Evolutionary conservation across 2,888 invertebrate species (phyloP), one percentile per base, ranked within the genome.

Genomic region (Stenichneumon culpator): DNA sequence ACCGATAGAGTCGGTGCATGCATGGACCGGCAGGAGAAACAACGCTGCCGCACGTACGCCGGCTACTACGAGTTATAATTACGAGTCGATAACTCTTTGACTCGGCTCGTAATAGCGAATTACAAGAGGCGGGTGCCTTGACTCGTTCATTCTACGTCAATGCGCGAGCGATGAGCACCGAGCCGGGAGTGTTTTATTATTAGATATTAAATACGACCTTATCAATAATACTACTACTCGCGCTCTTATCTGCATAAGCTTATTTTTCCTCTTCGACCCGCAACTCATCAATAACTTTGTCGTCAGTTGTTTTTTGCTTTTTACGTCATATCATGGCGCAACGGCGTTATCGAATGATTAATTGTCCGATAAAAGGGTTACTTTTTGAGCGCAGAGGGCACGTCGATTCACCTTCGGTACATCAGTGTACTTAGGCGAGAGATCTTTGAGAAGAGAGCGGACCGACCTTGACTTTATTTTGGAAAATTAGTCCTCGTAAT

Each of bases 241-340:
- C 44, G 25, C 63, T 82, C 63, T 70, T 82, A 77, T 82, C 75
- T 69, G 11, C 39, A 9, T 22, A 39, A 60, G 63, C 60, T 82
- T 75, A 75, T 75, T 70, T 70, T 70, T 82, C 68, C 57, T 67
- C 57, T 19, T 74, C 47, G 22, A 54, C 16, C 73, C 44, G 22
- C 67, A 28, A 39, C 32, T 69, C 69, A 54, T 79, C 69, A 22
- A 69, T 70, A 69, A 47, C 22, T 68, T 60, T 28, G 19, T 60
- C 44, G 44, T 74, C 25, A 6, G 14, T 25, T 57, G 39, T 60
- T 60, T 39, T 39, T 11, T 7, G 9, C 9, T 73, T 74, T 75
- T 65, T 32, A 32, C 63, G 50, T 50, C 63, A 65, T 28, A n/a
- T 32, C 39, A 39, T 70, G 36, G 47, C 68, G 68, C 60, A 63